phyloP scores from a whole-genome alignment of 2,797 vertebrate species.

The Sebastes itinus region DNA sequence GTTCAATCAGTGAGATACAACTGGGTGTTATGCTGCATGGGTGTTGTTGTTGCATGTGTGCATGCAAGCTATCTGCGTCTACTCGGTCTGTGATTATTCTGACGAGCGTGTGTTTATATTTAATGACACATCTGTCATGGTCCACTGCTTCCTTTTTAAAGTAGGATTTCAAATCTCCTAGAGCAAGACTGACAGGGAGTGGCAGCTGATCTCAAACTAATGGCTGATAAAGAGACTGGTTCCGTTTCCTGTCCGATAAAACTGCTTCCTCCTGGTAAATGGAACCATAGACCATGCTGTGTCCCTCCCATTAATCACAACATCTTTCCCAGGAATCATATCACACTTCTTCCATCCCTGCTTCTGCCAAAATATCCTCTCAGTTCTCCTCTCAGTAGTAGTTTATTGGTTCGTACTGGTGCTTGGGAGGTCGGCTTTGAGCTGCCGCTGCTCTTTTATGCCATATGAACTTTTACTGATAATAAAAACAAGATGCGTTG shows the following conservation, averaged over 20 bases:
- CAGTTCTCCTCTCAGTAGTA: background rate
- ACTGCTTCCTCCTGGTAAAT: constrained; percentile 37
- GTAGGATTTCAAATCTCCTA: constrained; percentile 33
- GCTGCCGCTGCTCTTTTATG: background rate
- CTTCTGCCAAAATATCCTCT: background rate
- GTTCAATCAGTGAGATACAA: constrained; percentile 24
- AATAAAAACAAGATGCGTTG: background rate
- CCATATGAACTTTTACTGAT: background rate
- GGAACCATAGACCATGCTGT: background rate
- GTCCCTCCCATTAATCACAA: constrained; percentile 30
- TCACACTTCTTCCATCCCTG: background rate
- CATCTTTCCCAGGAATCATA: constrained; percentile 43
- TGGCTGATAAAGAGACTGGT: constrained; percentile 51
- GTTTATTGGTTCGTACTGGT: background rate
- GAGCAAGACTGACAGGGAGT: constrained; percentile 39
- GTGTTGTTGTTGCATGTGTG: background rate
- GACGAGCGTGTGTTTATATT: constrained; percentile 23
- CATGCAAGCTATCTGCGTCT: background rate
- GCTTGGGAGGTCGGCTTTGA: background rate
- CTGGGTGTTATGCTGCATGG: background rate
- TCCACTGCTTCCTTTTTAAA: constrained; percentile 31
- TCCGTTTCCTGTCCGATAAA: constrained; percentile 67
- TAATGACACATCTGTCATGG: constrained; percentile 22
- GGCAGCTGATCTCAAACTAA: constrained; percentile 39
- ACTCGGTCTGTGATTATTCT: background rate